phyloP scores from a whole-genome alignment of 1,140 invertebrate genomes.

The Aleiodes sp. region DNA sequence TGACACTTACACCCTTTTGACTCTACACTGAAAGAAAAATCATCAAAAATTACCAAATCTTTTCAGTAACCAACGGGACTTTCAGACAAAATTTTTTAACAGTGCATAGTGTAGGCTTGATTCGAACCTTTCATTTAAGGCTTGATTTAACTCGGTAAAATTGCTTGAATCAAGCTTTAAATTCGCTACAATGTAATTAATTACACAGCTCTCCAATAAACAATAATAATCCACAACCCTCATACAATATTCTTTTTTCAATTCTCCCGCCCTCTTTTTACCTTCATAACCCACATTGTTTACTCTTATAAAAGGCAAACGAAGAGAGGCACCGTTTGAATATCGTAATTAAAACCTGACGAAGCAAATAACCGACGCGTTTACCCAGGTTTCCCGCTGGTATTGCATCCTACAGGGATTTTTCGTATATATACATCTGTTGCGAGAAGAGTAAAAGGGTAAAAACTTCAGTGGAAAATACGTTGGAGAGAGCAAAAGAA shows the following conservation, averaged over 20 bases:
- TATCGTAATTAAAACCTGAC: constrained; percentile 24
- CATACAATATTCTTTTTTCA: background rate
- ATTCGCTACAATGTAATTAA: background rate
- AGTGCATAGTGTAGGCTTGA: too few relatives aligned
- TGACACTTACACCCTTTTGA: too few relatives aligned
- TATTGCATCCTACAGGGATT: background rate
- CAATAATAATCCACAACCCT: background rate
- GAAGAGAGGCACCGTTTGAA: constrained; percentile 13
- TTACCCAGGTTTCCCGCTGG: background rate
- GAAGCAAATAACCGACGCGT: constrained; percentile 11
- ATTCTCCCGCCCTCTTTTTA: background rate
- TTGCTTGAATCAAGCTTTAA: too few relatives aligned
- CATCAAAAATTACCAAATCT: too few relatives aligned
- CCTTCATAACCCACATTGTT: too few relatives aligned
- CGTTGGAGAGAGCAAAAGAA: background rate
- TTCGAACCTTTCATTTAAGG: too few relatives aligned
- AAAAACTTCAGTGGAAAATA: background rate
- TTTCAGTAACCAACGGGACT: too few relatives aligned
- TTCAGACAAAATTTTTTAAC: too few relatives aligned
- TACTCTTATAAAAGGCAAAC: constrained; percentile 7
- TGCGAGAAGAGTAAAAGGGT: background rate
- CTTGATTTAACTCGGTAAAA: too few relatives aligned
- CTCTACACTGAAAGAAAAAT: too few relatives aligned
- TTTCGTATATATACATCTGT: background rate
- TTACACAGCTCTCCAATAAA: background rate